These are phyloP conservation scores for Todus mexicanus DNA, from an alignment of 2,797 vertebrate species.

Conservation along the genomic window DNA sequence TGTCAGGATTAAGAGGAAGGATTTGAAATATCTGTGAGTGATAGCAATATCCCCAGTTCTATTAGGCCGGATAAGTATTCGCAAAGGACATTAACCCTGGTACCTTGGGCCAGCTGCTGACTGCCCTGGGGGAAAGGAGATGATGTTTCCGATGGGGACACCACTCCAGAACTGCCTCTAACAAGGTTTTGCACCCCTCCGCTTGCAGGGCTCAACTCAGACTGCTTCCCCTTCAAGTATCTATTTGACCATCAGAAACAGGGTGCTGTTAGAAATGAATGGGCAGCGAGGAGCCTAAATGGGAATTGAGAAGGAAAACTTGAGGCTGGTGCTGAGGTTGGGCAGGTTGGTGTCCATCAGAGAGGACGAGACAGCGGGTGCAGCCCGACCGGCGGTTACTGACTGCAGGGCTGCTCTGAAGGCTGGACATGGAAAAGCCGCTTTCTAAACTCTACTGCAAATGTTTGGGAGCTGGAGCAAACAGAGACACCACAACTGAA, in stretches of 20 bases:
- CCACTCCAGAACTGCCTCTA: background rate
- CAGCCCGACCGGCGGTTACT: background rate
- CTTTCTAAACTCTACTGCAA: background rate
- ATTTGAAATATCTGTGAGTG: slow-evolving; percentile 57
- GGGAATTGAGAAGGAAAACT: background rate
- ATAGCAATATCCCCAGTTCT: slow-evolving; percentile 38
- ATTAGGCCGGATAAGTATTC: slow-evolving; percentile 16
- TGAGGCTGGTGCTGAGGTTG: rapidly evolving
- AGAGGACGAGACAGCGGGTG: rapidly evolving
- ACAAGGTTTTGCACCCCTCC: background rate
- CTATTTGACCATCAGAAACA: background rate
- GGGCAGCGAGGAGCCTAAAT: background rate
- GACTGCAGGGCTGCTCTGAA: background rate
- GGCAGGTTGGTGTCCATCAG: background rate
- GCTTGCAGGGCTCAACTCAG: background rate
- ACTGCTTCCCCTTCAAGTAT: background rate
- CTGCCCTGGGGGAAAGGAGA: background rate
- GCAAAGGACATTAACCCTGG: slow-evolving; percentile 37
- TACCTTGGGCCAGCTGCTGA: slow-evolving; percentile 25
- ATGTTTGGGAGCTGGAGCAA: background rate
- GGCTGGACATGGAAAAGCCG: background rate
- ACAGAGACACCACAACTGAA: background rate
- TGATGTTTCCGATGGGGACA: background rate
- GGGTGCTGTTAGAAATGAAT: rapidly evolving
- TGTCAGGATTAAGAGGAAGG: slow-evolving; percentile 63